Evolutionary conservation across 2,113 vertebrate species (phyloP).

Genomic region (Physeter macrocephalus): DNA sequence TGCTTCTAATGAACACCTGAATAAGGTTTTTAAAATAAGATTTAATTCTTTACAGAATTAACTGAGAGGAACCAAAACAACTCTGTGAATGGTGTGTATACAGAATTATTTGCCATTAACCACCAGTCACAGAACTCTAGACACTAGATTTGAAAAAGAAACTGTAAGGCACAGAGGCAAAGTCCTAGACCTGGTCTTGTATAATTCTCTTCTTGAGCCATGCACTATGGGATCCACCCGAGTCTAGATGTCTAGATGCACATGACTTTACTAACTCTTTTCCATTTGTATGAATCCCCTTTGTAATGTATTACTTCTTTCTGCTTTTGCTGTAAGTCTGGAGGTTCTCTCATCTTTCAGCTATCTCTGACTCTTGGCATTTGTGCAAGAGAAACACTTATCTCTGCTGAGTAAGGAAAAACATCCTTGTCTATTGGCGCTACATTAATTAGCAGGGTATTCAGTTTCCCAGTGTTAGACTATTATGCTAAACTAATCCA

Average conservation of each 20-base stretch:
- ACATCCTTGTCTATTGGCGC: background rate
- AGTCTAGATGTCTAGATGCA: background rate
- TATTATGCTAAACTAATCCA: background rate
- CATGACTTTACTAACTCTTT: background rate
- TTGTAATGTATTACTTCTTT: background rate
- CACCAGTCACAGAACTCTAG: background rate
- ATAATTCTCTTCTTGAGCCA: background rate
- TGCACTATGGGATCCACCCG: background rate
- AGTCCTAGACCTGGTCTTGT: background rate
- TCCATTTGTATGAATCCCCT: background rate
- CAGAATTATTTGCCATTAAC: background rate
- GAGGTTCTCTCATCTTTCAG: background rate
- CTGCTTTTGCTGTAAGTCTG: background rate
- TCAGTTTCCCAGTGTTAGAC: background rate
- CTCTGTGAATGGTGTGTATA: background rate
- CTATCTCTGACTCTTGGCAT: background rate
- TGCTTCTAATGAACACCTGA: background rate
- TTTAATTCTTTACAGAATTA: background rate
- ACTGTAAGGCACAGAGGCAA: background rate
- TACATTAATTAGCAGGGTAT: background rate
- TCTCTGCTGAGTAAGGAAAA: background rate
- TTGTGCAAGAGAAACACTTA: background rate
- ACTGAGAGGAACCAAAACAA: background rate
- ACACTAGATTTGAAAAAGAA: background rate
- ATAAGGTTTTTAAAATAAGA: background rate